Percentiles rank a stretch among this genome's conserved stretches.
These are phyloP conservation scores for Cyprinodon tularosa DNA, from an alignment of 2,113 vertebrate species.

Conservation along the genomic window DNA sequence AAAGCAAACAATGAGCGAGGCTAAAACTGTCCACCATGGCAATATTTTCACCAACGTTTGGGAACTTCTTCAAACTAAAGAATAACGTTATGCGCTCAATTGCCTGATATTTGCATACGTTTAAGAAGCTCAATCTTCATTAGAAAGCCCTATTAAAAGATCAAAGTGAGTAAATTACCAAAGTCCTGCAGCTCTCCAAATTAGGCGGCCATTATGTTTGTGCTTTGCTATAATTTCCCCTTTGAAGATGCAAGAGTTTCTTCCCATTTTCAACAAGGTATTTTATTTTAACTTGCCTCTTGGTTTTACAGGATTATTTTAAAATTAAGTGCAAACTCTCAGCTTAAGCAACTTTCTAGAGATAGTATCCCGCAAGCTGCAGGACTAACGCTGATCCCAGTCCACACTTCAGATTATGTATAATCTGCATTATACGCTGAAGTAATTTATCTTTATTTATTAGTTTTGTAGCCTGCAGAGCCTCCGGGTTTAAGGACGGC, in stretches of 20 bases:
- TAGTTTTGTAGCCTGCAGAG: slow-evolving; percentile 2
- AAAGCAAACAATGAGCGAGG: neutral
- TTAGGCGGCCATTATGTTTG: slow-evolving; percentile 54
- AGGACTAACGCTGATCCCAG: neutral
- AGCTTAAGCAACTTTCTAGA: neutral
- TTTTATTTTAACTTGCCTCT: slow-evolving; percentile 44
- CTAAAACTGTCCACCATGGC: neutral
- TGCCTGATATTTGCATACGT: neutral
- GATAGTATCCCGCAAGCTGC: neutral
- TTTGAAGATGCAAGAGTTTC: slow-evolving; percentile 40
- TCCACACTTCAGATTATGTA: neutral
- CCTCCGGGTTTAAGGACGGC: slow-evolving; percentile 16
- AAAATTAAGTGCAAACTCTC: slow-evolving; percentile 7
- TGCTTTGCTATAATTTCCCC: slow-evolving; percentile 23
- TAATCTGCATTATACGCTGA: slow-evolving; percentile 1
- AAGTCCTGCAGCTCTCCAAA: slow-evolving; percentile 56
- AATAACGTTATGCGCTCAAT: neutral
- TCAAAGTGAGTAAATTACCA: slow-evolving; percentile 72
- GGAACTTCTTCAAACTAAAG: neutral
- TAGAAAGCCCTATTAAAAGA: slow-evolving; percentile 68
- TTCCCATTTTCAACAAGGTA: slow-evolving; percentile 22
- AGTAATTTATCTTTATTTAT: neutral
- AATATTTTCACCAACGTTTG: neutral
- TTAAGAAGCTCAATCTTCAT: slow-evolving; percentile 18
- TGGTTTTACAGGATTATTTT: neutral